Evolutionary conservation across 2,113 vertebrate species (phyloP), one percentile per base, ranked within the genome.

Genomic region (Anthoscopus minutus): DNA sequence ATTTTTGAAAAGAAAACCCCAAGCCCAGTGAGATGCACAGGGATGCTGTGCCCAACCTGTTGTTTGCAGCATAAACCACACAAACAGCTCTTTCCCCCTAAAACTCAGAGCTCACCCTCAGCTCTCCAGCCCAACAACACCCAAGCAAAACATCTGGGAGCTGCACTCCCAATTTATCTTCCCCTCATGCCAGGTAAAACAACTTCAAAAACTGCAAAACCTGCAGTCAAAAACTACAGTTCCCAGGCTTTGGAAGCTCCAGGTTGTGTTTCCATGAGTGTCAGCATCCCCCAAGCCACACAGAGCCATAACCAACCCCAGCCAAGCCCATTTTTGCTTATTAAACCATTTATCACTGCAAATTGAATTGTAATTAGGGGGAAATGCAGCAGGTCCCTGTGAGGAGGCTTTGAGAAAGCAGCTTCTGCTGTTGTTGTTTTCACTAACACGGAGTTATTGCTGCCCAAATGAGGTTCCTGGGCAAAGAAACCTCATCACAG

Each of bases 261-360:
- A 51, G 9, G 21, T 20, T 24, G 62, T 20, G 24, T 57, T 86
- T 81, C 76, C 71, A 35, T 0, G 3, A 90, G 47, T 40, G 2
- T 1, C 61, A 65, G 67, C 53, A 40, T 3, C 64, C 69, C 69
- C 80, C 50, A 38, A 71, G 80, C 56, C 86, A 33, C 62, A 27
- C 42, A 58, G 66, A 94, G 50, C 62, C 67, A 53, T 17, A 44
- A 62, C 35, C 67, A 44, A 33, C 1, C 2, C 20, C 81, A 86
- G 72, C 53, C 64, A 54, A 78, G 65, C 23, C 27, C 51, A 23
- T 84, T 78, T 93, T 70, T 3, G 4, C 76, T 92, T 94, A 94
- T 93, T 95, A 90, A 90, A 50, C 76, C 74, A 86, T 86, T 93
- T 58, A 86, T 93, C 86, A 81, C 80, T 71, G 83, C 72, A 86